Conservation (phyloP, 1,140 invertebrate genomes). For the Colletes gigas region DNA sequence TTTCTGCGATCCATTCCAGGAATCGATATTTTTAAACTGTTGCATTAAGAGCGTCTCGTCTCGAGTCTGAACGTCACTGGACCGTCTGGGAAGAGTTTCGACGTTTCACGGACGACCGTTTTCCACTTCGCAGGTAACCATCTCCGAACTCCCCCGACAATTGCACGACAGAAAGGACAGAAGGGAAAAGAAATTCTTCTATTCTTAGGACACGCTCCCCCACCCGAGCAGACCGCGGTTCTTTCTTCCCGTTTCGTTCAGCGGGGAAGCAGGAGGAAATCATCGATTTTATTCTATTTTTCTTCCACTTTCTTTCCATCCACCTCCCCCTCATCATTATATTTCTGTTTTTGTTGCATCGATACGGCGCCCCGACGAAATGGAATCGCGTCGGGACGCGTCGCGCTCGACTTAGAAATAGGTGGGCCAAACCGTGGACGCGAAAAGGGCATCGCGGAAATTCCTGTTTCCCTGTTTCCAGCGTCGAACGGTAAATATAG, state of each 20-base stretch:
- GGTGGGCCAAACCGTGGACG: not conserved
- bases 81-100: not conserved
- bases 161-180: constrained; percentile 61
- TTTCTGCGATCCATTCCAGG: constrained; percentile 47
- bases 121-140: not conserved
- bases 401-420: not conserved
- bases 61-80: not conserved
- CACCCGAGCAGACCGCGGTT: constrained; percentile 11
- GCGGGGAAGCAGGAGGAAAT: constrained; percentile 18
- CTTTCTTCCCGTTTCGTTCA: constrained; percentile 15
- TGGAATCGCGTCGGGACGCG: not conserved
- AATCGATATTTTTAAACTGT: constrained; percentile 53
- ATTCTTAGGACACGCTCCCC: constrained; percentile 72
- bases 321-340: not conserved
- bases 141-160: constrained; percentile 23
- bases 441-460: constrained; percentile 14
- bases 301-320: constrained; percentile 14
- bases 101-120: not conserved
- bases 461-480: not conserved
- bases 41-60: constrained; percentile 18
- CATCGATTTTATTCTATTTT: constrained; percentile 4
- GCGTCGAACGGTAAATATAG: constrained; percentile 7
- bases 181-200: constrained; percentile 67
- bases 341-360: constrained; percentile 6
- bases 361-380: not conserved